phyloP scores from a whole-genome alignment of 2,113 vertebrate species.

The Hyla sarda region DNA sequence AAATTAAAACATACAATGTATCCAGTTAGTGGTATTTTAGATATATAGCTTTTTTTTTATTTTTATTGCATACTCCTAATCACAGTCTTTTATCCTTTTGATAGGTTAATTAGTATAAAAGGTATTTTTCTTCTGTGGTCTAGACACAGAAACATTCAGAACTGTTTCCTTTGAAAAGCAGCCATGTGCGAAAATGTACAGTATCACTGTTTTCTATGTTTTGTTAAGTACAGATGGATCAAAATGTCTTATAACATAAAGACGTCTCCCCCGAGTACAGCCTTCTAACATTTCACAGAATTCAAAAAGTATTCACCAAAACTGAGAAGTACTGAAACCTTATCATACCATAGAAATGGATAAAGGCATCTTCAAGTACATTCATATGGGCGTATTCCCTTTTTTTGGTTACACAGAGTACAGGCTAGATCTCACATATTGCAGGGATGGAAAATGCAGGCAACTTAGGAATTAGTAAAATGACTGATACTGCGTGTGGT shows the following conservation, averaged over 20 bases:
- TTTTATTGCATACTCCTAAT: conserved; percentile 40
- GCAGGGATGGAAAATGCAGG: background rate
- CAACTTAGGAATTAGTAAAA: background rate
- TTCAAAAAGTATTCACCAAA: conserved; percentile 8
- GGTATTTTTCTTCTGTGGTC: conserved; percentile 82
- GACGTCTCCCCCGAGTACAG: background rate
- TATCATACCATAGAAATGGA: too few species aligned
- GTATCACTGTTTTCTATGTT: conserved; percentile 74
- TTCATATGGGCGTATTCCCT: background rate
- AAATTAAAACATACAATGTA: conserved; percentile 35
- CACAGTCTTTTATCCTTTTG: conserved; percentile 67
- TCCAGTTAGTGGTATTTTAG: conserved; percentile 30
- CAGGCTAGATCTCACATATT: background rate
- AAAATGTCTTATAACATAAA: conserved; percentile 73
- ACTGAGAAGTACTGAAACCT: background rate
- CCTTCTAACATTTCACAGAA: background rate
- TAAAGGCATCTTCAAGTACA: background rate
- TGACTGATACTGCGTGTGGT: background rate
- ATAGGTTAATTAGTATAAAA: conserved; percentile 78
- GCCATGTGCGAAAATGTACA: conserved; percentile 75
- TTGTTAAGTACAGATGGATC: conserved; percentile 77
- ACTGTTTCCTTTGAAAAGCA: conserved; percentile 83
- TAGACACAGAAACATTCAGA: conserved; percentile 85
- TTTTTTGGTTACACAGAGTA: background rate
- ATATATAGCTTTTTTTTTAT: conserved; percentile 53